These are phyloP conservation scores for Diplodus puntazzo DNA, from an alignment of 2,797 vertebrate species.

Conservation along the genomic window DNA sequence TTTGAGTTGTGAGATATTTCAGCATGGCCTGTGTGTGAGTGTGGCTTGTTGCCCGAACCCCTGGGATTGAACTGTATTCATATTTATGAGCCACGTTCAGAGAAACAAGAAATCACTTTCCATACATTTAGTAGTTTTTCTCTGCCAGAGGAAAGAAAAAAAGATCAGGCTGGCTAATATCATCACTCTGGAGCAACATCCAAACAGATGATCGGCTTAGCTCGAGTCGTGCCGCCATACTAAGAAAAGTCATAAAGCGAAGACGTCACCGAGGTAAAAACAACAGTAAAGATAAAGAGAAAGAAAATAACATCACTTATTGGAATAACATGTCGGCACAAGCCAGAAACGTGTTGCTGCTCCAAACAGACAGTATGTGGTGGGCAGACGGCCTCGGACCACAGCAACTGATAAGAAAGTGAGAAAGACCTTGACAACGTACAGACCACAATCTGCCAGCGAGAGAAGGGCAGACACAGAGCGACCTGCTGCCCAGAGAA, in stretches of 20 bases:
- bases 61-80: slow-evolving; percentile 17
- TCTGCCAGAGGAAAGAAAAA: background rate
- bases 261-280: background rate
- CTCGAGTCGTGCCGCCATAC: background rate
- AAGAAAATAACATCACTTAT: too few species aligned
- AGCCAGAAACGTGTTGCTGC: too few species aligned
- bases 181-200: background rate
- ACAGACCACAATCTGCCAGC: too few species aligned
- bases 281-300: background rate
- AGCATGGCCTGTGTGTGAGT: background rate
- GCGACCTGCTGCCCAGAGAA: too few species aligned
- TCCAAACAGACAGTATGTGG: too few species aligned
- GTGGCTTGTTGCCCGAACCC: slow-evolving; percentile 9
- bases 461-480: too few species aligned
- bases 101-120: slow-evolving; percentile 37
- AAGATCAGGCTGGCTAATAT: background rate
- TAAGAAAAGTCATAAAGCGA: background rate
- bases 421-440: too few species aligned
- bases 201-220: slow-evolving; percentile 1
- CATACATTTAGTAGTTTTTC: slow-evolving; percentile 14
- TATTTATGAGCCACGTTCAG: slow-evolving; percentile 16
- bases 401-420: too few species aligned
- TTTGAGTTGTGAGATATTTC: background rate
- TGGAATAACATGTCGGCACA: too few species aligned
- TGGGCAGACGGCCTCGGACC: too few species aligned